Conservation (phyloP, 2,888 invertebrate genomes). For the Microplitis manilae region DNA sequence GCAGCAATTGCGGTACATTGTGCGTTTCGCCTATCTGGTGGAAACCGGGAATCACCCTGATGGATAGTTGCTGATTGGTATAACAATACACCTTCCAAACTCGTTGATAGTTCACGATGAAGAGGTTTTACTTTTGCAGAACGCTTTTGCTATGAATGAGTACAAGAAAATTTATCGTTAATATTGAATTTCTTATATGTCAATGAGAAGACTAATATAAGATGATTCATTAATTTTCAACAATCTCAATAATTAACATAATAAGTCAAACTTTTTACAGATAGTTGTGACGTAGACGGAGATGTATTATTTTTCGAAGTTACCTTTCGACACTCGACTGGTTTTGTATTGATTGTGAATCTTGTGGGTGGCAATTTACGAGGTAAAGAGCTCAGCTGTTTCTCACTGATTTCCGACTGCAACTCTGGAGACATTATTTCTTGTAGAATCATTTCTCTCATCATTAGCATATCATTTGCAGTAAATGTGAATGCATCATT, state of each 20-base stretch:
- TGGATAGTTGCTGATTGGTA: conserved; percentile 3
- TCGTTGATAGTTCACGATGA: neutral
- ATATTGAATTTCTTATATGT: neutral
- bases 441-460: conserved; percentile 12
- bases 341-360: no score
- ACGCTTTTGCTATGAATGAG: neutral
- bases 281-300: no score
- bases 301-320: no score
- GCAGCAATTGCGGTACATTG: neutral
- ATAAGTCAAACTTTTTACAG: no score
- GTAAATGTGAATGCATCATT: neutral
- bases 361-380: no score
- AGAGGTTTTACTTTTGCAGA: neutral
- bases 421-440: neutral
- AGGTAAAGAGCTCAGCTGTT: no score
- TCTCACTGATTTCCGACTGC: neutral
- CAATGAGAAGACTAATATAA: no score
- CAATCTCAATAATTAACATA: no score
- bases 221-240: no score
- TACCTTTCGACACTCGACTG: no score
- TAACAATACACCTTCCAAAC: neutral
- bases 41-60: neutral
- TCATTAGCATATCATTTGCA: neutral
- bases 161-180: neutral
- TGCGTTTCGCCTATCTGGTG: neutral